phyloP scores from a whole-genome alignment of 2,888 invertebrate genomes.

The Conus canariensis region DNA sequence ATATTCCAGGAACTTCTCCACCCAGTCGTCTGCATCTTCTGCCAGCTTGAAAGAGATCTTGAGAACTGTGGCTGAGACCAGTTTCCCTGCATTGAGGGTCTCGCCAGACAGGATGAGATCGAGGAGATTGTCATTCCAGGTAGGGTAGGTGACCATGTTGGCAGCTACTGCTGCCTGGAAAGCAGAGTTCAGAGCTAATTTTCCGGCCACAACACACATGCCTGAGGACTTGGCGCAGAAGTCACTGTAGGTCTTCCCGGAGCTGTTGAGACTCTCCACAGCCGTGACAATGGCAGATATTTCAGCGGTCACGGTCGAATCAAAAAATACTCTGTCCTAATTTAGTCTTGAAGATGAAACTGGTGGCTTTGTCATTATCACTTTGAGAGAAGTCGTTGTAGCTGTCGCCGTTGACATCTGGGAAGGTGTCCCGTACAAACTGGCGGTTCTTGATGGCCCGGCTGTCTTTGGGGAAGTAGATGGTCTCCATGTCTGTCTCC shows the following conservation, averaged over 20 bases:
- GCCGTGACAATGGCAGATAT: neutral
- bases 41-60: slow-evolving; percentile 44
- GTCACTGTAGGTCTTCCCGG: neutral
- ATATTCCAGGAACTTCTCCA: slow-evolving; percentile 27
- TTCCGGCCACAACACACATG: slow-evolving; percentile 7
- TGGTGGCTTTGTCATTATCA: neutral
- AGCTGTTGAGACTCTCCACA: neutral
- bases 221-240: neutral
- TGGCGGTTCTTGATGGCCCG: slow-evolving; percentile 55
- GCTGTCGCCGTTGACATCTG: slow-evolving; percentile 28
- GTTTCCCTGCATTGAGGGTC: slow-evolving; percentile 3
- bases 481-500: slow-evolving; percentile 57
- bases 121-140: slow-evolving; percentile 20
- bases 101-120: slow-evolving; percentile 24
- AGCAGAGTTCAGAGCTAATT: neutral
- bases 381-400: slow-evolving; percentile 26
- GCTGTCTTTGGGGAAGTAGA: slow-evolving; percentile 55
- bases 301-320: neutral
- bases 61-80: slow-evolving; percentile 37
- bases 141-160: slow-evolving; percentile 35
- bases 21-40: slow-evolving; percentile 41
- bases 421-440: slow-evolving; percentile 41
- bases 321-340: slow-evolving; percentile 17
- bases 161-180: neutral
- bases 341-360: slow-evolving; percentile 24